Conservation (phyloP, 2,888 invertebrate genomes). For the Drosophila anomelani region DNA sequence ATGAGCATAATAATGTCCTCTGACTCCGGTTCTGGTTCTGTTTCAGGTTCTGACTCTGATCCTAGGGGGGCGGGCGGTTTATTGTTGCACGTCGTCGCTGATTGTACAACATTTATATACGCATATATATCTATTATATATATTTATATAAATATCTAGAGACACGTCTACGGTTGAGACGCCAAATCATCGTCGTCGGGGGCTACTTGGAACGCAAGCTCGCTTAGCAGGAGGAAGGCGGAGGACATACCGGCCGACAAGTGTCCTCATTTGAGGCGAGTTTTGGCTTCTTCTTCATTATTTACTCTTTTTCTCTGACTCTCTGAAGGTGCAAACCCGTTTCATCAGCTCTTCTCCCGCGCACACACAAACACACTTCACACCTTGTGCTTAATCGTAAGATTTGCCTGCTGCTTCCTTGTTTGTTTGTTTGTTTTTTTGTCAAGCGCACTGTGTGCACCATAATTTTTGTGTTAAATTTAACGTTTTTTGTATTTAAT, state of each 20-base stretch:
- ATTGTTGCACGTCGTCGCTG: conserved; percentile 81
- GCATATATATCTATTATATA: conserved; percentile 59
- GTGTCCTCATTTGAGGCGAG: conserved; percentile 29
- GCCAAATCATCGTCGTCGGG: conserved; percentile 67
- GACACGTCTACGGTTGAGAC: conserved; percentile 63
- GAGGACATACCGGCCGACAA: conserved; percentile 25
- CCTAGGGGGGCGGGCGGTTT: conserved; percentile 45
- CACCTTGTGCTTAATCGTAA: conserved; percentile 38
- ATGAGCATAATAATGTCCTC: conserved; percentile 36
- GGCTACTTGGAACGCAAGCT: conserved; percentile 61
- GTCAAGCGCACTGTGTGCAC: conserved; percentile 71
- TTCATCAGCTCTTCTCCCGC: conserved; percentile 27
- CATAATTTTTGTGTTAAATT: conserved; percentile 56
- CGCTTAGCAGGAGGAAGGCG: conserved; percentile 45
- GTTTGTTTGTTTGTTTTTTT: conserved; percentile 60
- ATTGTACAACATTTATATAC: conserved; percentile 76
- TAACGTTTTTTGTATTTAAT: conserved; percentile 56
- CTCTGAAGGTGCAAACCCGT: conserved; percentile 21
- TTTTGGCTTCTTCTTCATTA: conserved; percentile 6
- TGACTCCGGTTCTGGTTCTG: conserved; percentile 44
- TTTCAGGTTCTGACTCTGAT: conserved; percentile 9
- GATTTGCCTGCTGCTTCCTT: conserved; percentile 28
- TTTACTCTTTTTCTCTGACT: neutral
- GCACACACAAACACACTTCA: conserved; percentile 23
- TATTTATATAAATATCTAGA: conserved; percentile 54